Evolutionary conservation across 2,113 vertebrate genomes (phyloP).

Genomic region (Noctilio leporinus): DNA sequence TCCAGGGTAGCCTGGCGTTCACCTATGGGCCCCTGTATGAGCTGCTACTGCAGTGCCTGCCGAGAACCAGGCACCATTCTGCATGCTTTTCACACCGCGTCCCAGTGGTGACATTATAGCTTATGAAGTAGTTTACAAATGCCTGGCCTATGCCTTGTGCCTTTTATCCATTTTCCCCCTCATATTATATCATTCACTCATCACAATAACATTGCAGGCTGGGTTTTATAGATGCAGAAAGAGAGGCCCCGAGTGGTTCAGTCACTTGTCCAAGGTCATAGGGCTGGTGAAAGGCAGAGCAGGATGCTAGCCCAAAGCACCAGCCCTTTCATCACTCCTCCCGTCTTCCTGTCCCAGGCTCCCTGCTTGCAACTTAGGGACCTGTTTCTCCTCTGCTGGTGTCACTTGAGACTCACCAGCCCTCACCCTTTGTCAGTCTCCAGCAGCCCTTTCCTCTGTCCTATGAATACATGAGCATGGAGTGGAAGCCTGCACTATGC

Average conservation of each 20-base stretch:
- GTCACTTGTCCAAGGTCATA: not conserved
- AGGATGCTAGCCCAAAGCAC: not conserved
- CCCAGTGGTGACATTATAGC: not conserved
- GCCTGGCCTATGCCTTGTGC: rapidly evolving
- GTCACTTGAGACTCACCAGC: not conserved
- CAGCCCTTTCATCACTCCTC: not conserved
- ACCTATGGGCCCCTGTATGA: not conserved
- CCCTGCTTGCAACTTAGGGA: not conserved
- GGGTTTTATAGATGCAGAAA: not conserved
- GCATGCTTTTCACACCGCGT: not conserved
- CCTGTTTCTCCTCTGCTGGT: not conserved
- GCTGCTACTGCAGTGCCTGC: not conserved
- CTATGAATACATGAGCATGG: not conserved
- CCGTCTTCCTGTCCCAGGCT: not conserved
- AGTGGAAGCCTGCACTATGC: not conserved
- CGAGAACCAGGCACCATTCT: not conserved
- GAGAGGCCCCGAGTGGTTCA: not conserved
- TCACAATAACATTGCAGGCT: not conserved
- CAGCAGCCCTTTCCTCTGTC: not conserved
- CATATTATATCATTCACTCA: not conserved
- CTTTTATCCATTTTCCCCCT: not conserved
- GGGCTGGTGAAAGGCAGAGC: not conserved
- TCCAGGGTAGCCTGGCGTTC: rapidly evolving
- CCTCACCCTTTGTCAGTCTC: not conserved
- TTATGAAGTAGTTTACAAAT: not conserved